Conservation (phyloP, 2,113 vertebrate species). For the Salvator merianae region DNA sequence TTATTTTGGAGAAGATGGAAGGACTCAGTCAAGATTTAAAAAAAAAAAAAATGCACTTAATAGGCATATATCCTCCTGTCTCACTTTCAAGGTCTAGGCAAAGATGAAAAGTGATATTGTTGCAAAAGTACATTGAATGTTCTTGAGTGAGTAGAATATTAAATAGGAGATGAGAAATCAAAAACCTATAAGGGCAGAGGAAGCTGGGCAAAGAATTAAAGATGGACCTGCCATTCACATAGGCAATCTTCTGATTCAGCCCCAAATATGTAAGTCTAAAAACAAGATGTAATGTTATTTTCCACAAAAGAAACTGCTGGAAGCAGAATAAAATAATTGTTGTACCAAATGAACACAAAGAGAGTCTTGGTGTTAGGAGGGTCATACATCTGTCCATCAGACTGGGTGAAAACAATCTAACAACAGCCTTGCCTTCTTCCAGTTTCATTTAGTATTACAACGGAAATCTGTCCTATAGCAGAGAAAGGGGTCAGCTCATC, state of each 20-base stretch:
- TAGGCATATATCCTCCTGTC: conserved; percentile 6
- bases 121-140: conserved; percentile 28
- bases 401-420: not conserved
- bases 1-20: conserved; percentile 26
- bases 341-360: not conserved
- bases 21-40: conserved; percentile 19
- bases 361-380: not conserved
- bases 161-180: conserved; percentile 46
- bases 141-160: conserved; percentile 41
- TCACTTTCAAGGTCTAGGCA: conserved; percentile 41
- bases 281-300: conserved; percentile 14
- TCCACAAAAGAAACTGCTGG: not conserved
- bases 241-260: conserved; percentile 17
- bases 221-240: not conserved
- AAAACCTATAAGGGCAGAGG: not conserved
- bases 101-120: conserved; percentile 10
- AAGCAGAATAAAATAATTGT: not conserved
- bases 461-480: not conserved
- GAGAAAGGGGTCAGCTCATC: not conserved
- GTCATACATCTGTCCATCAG: not conserved
- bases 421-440: too few relatives aligned
- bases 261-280: not conserved
- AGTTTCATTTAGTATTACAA: not conserved
- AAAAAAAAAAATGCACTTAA: conserved; percentile 21
- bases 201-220: conserved; percentile 6